phyloP scores from a whole-genome alignment of 1,140 invertebrate species.

The Acarapis woodi region DNA sequence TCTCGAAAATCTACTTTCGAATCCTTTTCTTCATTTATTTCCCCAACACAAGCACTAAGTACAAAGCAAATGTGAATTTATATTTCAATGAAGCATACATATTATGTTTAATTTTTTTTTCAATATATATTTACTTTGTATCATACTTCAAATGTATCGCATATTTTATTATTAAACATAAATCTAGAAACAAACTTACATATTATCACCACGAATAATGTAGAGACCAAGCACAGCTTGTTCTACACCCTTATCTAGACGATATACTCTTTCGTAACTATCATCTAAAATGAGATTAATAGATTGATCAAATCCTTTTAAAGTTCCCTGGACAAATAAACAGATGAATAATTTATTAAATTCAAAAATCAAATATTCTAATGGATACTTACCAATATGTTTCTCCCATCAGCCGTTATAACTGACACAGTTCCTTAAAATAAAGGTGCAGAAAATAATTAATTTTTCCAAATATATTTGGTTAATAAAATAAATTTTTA shows the following conservation, averaged over 20 bases:
- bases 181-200: slow-evolving; percentile 29
- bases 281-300: slow-evolving; percentile 93
- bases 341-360: slow-evolving; percentile 10
- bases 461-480: too few relatives aligned
- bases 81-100: not conserved
- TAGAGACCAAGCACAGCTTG: slow-evolving; percentile 86
- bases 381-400: slow-evolving; percentile 51
- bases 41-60: slow-evolving; percentile 53
- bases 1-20: slow-evolving; percentile 45
- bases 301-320: slow-evolving; percentile 87
- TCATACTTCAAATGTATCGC: not conserved
- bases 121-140: too few relatives aligned
- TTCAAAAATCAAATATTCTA: slow-evolving; percentile 9
- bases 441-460: slow-evolving; percentile 18
- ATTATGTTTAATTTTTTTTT: too few relatives aligned
- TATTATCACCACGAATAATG: slow-evolving; percentile 89
- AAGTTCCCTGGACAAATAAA: slow-evolving; percentile 31
- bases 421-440: slow-evolving; percentile 55
- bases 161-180: too few relatives aligned
- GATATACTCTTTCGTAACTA: slow-evolving; percentile 87
- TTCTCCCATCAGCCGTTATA: slow-evolving; percentile 72
- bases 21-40: slow-evolving; percentile 69
- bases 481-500: not conserved
- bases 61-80: slow-evolving; percentile 11
- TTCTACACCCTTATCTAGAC: slow-evolving; percentile 60